Base-by-base conservation (phyloP, 2,888 invertebrate species). In the Oxystoma pomonae region DNA sequence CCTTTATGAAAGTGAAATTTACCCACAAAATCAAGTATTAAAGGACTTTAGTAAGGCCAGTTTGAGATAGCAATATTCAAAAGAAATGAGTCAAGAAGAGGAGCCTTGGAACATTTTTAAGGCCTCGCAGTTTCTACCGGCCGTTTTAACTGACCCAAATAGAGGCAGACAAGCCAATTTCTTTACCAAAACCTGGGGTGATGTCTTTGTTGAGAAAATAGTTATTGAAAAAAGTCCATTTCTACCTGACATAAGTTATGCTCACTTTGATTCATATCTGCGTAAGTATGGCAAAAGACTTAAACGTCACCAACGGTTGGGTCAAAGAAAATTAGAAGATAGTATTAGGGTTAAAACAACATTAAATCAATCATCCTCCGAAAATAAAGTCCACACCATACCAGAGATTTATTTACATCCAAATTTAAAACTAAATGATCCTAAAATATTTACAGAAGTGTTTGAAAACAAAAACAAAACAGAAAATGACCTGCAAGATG, bases 141-240 rank as follows among this genome's bases (percentile, higher is more conserved):
- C 97, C 63, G 96, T 96, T 69, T 85, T 98, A 67, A 98, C 97
- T 82, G 97, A 98, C 81, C 98, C 98, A 0, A 90, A 90, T 67
- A 89, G 90, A 75, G 91, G 96, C 69, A 98, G 96, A 80, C 92
- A 93, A 78, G 86, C 86, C 68, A 89, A 96, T 79, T 95, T 99
- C 76, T 96, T 99, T 76, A 96, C 96, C 0, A 95, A 94, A 79
- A 96, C 96, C 66, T 99, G 98, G 98, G 98, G 99, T 55, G 97
- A 97, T 74, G 85, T 87, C 64, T 99, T 99, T 81, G 87, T 95
- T 18, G 96, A 96, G 67, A 89, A 91, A 73, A 83, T 86, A 20
- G 86, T 88, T 56, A 87, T 96, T 72, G 85, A 88, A 51, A 87
- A 90, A 69, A 92, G 92, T 72, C 87, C 90, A 0, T 89, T 91